Conservation (phyloP, 2,797 vertebrate genomes). For the Luscinia megarhynchos region DNA sequence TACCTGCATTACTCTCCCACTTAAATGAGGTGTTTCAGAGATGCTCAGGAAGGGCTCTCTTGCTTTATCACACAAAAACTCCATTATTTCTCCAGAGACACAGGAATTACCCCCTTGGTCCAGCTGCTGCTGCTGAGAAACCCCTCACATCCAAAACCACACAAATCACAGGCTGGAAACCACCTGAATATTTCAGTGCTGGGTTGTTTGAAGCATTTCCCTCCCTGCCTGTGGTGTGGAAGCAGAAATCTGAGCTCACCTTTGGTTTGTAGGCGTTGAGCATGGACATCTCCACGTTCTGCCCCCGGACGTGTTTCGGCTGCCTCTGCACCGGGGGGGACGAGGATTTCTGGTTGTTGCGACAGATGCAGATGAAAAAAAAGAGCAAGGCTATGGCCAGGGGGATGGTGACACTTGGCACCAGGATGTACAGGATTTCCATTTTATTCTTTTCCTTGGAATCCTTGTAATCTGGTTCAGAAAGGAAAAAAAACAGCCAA, state of each 20-base stretch:
- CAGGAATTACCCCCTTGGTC: neutral
- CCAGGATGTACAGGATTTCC: slow-evolving; percentile 96
- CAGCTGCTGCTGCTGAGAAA: neutral
- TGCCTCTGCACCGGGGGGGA: slow-evolving; percentile 88
- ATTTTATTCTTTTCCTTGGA: slow-evolving; percentile 92
- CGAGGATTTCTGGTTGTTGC: slow-evolving; percentile 95
- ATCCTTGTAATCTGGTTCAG: slow-evolving; percentile 86
- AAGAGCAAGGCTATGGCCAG: slow-evolving; percentile 94
- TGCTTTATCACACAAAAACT: neutral
- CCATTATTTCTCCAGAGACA: neutral
- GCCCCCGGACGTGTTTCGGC: slow-evolving; percentile 92
- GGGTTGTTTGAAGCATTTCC: neutral
- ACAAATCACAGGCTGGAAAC: neutral
- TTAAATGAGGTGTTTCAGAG: neutral
- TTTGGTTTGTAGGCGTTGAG: slow-evolving; percentile 94
- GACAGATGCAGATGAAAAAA: slow-evolving; percentile 97
- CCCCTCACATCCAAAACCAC: neutral
- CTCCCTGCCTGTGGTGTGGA: neutral
- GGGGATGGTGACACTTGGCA: slow-evolving; percentile 95
- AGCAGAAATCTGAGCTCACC: slow-evolving; percentile 68
- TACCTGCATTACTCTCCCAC: neutral
- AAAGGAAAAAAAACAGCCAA: neutral
- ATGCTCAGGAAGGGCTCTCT: neutral
- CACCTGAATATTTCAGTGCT: neutral
- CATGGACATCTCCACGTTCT: slow-evolving; percentile 99